These are phyloP conservation scores for Iguana delicatissima DNA, from an alignment of 2,797 vertebrate species.

Conservation along the genomic window DNA sequence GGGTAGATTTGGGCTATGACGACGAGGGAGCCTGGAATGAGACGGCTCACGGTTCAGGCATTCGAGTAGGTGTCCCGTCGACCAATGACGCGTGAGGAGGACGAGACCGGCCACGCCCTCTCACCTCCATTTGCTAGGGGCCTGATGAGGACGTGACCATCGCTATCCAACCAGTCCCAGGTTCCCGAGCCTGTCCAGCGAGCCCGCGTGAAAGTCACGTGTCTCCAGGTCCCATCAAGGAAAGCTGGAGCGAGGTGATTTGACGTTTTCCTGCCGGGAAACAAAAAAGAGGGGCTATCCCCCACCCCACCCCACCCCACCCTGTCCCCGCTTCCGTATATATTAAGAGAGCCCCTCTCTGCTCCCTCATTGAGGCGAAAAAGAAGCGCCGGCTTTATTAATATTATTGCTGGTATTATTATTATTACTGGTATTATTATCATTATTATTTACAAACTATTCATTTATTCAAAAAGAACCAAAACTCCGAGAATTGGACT, in stretches of 20 bases:
- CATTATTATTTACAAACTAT: not conserved
- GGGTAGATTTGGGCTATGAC: not conserved
- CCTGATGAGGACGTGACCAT: not conserved
- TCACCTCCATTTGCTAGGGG: not conserved
- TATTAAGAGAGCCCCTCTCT: conserved; percentile 64
- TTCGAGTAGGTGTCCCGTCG: conserved; percentile 43
- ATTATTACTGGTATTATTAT: too few relatives aligned
- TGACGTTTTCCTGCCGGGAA: conserved; percentile 75
- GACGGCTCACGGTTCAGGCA: conserved; percentile 45
- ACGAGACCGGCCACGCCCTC: not conserved
- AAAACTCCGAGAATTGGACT: conserved; percentile 35
- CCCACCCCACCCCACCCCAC: conserved; percentile 5
- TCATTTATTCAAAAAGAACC: conserved; percentile 14
- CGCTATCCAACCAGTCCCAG: not conserved
- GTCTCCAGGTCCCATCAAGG: conserved; percentile 66
- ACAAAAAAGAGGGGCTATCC: conserved; percentile 58
- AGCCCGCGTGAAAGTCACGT: conserved; percentile 17
- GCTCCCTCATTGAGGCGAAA: conserved; percentile 52
- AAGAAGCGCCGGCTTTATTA: conserved; percentile 62
- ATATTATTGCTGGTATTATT: too few relatives aligned
- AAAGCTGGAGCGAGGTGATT: conserved; percentile 74
- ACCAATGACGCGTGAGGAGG: not conserved
- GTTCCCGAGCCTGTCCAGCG: not conserved
- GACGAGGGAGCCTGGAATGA: too few relatives aligned
- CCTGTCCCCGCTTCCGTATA: conserved; percentile 64